Evolutionary conservation across 2,113 vertebrate species (phyloP), one percentile per base, ranked within the genome.

Genomic region (Anguilla japonica): DNA sequence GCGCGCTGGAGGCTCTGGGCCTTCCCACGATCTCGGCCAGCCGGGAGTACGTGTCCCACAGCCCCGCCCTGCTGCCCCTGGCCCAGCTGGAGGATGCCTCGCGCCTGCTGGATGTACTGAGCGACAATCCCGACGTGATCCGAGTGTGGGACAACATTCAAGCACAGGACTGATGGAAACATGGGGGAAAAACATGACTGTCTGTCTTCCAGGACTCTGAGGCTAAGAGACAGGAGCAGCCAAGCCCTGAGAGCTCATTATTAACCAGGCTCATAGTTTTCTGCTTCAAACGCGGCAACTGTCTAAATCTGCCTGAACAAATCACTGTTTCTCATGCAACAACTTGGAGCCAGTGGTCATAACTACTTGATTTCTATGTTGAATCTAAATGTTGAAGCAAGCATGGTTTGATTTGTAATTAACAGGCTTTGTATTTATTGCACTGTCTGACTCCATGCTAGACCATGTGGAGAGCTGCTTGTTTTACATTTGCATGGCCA

Each of bases 71-170:
- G 84, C 92, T 98, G 82, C 90, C 95, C 20, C 91, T 94, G 40
- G 81, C 87, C 0, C 96, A 97, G 88, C 91, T 97, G 87, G 91
- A 95, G 1, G 89, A 89, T 50, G 95, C 96, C 0, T 93, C 93
- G 0, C 46, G 81, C 22, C 95, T 98, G 40, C 90, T 98, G 85
- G 94, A 96, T 79, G 92, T 91, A 9, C 94, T 98, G 3, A 90
- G 67, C 81, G 92, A 95, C 89, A 87, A 85, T 3, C 88, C 93
- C 1, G 97, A 97, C 0, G 96, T 98, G 53, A 91, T 98, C 15
- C 91, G 93, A 8, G 94, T 98, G 46, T 98, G 96, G 91, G 96
- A 98, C 92, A 98, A 98, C 89, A 96, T 98, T 85, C 93, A 95
- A 85, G 88, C 87, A 5, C 83, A 89, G 86, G 91, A 91, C 89